Base-by-base conservation (phyloP, 2,113 vertebrate species). In the Mastomys natalensis region DNA sequence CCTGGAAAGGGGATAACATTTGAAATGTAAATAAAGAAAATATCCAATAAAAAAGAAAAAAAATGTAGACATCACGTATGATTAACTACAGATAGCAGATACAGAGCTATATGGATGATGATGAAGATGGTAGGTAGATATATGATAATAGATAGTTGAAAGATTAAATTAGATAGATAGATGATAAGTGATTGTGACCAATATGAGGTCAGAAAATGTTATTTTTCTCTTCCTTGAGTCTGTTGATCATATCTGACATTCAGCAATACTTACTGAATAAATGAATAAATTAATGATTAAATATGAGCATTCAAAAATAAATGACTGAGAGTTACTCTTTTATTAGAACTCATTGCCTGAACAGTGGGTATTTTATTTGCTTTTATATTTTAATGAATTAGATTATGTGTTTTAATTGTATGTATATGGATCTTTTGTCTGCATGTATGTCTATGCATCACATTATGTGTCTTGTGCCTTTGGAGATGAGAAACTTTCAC, bases 251-350 rank as follows among this genome's bases (percentile, higher is more conserved):
- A 92, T 77, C 29, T 82, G 91, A 78, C 3, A 89, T 73, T 34
- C 21, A 87, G 34, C 55, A 85, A 70, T 34, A 2, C n/a, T 76
- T 94, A 53, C n/a, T 89, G 64, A 81, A 95, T 86, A 81, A 68
- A 80, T 80, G 21, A 89, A 60, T 51, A 26, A 93, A 91, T 55
- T 73, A 55, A 2, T 87, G n/a, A 53, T 60, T 76, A 93, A 66
- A 72, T 73, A 24, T 55, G 53, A 55, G 9, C 34, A 64, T 62
- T 3, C 9, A 34, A 78, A 62, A 89, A 77, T 53, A 80, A 48
- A 76, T 70, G 22, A 92, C 17, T 58, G 16, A 90, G 15, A 74
- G 7, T n/a, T 34, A 66, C 34, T 84, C 7, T 91, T 45, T 45
- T 94, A 17, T 68, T 81, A 60, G 53, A 96, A 89, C 40, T 62